A percentile compares a stretch with the other conserved stretches of the same genome.
Evolutionary conservation across 2,797 vertebrate species (phyloP).

Genomic region (Sebastes trivittatus): DNA sequence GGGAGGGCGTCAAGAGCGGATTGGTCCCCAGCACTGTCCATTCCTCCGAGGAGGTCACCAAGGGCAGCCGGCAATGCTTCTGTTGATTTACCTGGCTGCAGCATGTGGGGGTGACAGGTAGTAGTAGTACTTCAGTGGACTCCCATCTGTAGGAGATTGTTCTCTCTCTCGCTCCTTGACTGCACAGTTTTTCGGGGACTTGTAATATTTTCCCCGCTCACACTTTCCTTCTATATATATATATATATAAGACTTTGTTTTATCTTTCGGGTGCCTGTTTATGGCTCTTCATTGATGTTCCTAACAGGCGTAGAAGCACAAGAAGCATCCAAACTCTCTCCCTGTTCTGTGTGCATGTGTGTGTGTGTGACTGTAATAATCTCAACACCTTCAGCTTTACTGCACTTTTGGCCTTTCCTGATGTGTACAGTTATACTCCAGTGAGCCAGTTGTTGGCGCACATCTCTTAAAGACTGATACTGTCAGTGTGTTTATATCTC

Average conservation of each 20-base stretch:
- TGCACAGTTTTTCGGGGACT: constrained; percentile 10
- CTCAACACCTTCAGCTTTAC: constrained; percentile 40
- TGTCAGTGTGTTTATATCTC: neutral
- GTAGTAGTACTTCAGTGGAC: constrained; percentile 6
- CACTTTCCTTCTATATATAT: constrained; percentile 6
- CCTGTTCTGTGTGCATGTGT: constrained; percentile 46
- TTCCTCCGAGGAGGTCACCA: constrained; percentile 93
- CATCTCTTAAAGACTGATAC: constrained; percentile 13
- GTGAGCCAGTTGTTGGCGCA: neutral
- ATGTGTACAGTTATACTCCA: constrained; percentile 28
- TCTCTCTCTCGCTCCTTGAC: neutral
- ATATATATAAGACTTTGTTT: constrained; percentile 1
- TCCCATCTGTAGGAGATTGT: constrained; percentile 11
- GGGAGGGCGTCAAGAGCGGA: constrained; percentile 95
- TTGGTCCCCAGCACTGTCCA: constrained; percentile 93
- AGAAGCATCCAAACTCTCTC: constrained; percentile 18
- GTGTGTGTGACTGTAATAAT: constrained; percentile 21
- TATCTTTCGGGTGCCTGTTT: constrained; percentile 7
- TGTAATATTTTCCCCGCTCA: constrained; percentile 1
- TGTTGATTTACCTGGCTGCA: constrained; percentile 81
- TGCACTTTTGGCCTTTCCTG: constrained; percentile 39
- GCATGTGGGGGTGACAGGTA: neutral
- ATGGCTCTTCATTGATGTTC: constrained; percentile 22
- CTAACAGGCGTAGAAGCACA: constrained; percentile 58
- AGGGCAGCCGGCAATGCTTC: constrained; percentile 89